A percentile compares a stretch with the other conserved stretches of the same genome.
These are phyloP conservation scores for Desmodus rotundus DNA, from an alignment of 2,113 vertebrate genomes.

Conservation along the genomic window DNA sequence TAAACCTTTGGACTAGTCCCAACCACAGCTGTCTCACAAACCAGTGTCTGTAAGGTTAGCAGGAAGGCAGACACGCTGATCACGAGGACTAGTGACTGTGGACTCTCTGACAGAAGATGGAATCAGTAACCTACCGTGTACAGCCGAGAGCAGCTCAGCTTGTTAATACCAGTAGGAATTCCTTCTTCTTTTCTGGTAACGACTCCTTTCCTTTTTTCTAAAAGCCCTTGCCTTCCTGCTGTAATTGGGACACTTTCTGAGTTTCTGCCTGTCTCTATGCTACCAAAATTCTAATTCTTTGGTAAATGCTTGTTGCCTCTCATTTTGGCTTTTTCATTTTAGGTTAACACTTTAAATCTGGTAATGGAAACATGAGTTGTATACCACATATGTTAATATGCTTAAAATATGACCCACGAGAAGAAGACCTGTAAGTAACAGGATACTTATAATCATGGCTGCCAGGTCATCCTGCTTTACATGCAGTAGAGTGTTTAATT, in stretches of 20 bases:
- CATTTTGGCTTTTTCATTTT: neutral
- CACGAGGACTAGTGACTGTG: neutral
- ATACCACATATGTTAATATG: neutral
- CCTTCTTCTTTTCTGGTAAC: neutral
- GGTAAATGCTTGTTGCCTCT: neutral
- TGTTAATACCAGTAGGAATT: neutral
- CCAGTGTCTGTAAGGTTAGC: neutral
- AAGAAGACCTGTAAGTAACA: neutral
- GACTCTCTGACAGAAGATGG: neutral
- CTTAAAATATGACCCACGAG: neutral
- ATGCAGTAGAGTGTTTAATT: neutral
- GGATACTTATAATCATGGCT: neutral
- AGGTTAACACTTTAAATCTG: neutral
- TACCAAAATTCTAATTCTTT: neutral
- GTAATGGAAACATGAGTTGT: neutral
- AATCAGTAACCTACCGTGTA: neutral
- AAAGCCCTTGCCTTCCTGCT: neutral
- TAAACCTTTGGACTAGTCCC: neutral
- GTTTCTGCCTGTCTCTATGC: neutral
- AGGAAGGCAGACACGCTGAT: neutral
- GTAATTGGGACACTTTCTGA: neutral
- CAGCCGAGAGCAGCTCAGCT: neutral
- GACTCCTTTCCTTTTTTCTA: neutral
- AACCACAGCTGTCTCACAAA: neutral
- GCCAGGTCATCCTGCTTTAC: neutral